Conservation (phyloP, 2,113 vertebrate genomes). For the Halcyon senegalensis region DNA sequence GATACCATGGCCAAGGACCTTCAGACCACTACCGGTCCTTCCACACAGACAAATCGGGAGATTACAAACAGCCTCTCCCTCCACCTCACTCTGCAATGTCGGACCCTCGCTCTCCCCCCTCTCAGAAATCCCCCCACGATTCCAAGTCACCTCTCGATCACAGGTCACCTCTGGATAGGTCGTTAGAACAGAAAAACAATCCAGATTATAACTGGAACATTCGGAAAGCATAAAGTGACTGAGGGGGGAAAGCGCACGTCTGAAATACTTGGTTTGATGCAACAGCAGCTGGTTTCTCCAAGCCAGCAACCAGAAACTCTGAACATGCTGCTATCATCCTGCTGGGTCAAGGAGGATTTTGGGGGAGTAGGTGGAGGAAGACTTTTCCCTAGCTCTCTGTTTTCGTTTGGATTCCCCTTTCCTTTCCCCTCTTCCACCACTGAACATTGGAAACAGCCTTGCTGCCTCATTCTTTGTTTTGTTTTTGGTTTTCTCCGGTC, state of each 20-base stretch:
- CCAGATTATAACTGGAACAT: slow-evolving; percentile 91
- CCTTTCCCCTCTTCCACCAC: slow-evolving; percentile 30
- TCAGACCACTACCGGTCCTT: slow-evolving; percentile 92
- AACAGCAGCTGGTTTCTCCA: slow-evolving; percentile 33
- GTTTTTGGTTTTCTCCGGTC: slow-evolving; percentile 4
- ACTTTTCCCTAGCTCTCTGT: background rate
- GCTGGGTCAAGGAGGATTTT: slow-evolving; percentile 54
- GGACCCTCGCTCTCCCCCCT: slow-evolving; percentile 92
- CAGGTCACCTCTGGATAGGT: slow-evolving; percentile 85
- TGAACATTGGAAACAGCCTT: slow-evolving; percentile 15
- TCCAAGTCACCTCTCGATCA: slow-evolving; percentile 87
- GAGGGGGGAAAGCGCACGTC: background rate
- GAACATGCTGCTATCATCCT: slow-evolving; percentile 63
- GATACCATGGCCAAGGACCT: slow-evolving; percentile 83
- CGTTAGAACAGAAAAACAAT: slow-evolving; percentile 85
- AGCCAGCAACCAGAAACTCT: slow-evolving; percentile 44
- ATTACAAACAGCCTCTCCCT: slow-evolving; percentile 86
- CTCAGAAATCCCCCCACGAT: slow-evolving; percentile 93
- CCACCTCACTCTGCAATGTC: slow-evolving; percentile 74
- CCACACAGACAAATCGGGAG: slow-evolving; percentile 85
- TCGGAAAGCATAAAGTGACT: slow-evolving; percentile 85
- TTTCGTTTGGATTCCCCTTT: slow-evolving; percentile 18
- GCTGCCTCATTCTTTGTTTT: slow-evolving; percentile 29
- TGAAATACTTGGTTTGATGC: slow-evolving; percentile 20
- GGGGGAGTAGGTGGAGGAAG: slow-evolving; percentile 27